phyloP scores from a whole-genome alignment of 2,797 vertebrate genomes.

The Siniperca scherzeri region DNA sequence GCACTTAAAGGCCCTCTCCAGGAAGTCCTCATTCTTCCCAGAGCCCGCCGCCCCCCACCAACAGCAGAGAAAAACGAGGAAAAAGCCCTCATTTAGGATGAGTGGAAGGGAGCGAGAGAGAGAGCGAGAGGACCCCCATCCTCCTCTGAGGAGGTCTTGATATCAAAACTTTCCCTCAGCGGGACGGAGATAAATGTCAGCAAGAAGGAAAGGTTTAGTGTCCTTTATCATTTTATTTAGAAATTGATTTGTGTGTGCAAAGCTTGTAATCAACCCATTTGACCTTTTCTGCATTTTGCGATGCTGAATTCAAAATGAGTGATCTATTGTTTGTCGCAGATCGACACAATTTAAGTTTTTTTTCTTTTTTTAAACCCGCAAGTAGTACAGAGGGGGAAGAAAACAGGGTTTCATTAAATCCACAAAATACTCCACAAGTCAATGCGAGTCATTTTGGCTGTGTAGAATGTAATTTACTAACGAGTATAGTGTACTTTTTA shows the following conservation, averaged over 20 bases:
- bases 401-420: background rate
- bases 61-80: slow-evolving; percentile 61
- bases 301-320: slow-evolving; percentile 5
- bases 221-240: slow-evolving; percentile 57
- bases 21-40: slow-evolving; percentile 78
- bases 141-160: slow-evolving; percentile 63
- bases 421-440: background rate
- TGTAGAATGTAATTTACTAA: background rate
- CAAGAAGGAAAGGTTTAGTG: slow-evolving; percentile 50
- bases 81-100: slow-evolving; percentile 71
- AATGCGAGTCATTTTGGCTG: background rate
- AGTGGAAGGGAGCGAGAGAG: slow-evolving; percentile 45
- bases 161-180: slow-evolving; percentile 81
- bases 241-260: slow-evolving; percentile 34
- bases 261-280: slow-evolving; percentile 34
- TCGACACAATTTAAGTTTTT: background rate
- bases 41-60: slow-evolving; percentile 84
- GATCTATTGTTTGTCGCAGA: background rate
- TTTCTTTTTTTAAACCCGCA: too few species aligned
- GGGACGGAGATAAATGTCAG: slow-evolving; percentile 71
- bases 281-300: slow-evolving; percentile 45
- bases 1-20: slow-evolving; percentile 77
- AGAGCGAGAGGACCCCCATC: slow-evolving; percentile 53
- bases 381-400: background rate
- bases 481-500: background rate